phyloP scores from a whole-genome alignment of 2,888 invertebrate genomes.

The Hanleya hanleyi region DNA sequence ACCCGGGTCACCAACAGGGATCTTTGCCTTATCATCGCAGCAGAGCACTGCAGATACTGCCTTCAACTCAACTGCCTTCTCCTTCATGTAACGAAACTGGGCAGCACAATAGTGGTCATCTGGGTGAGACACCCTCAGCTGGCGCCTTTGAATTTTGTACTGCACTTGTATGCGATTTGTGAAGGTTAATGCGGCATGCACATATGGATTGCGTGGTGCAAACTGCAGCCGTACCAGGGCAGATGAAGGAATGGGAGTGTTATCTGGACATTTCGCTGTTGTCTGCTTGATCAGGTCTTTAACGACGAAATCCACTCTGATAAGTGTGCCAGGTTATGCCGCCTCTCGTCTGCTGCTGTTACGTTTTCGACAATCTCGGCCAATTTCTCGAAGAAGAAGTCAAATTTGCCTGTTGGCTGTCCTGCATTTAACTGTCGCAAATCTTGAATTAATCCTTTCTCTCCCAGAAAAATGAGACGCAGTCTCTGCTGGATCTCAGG shows the following conservation, averaged over 20 bases:
- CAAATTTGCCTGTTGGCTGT: constrained; percentile 19
- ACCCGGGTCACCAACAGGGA: constrained; percentile 30
- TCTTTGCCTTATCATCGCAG: constrained; percentile 40
- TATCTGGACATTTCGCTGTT: constrained; percentile 30
- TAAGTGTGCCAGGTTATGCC: constrained; percentile 27
- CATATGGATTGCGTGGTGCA: constrained; percentile 36
- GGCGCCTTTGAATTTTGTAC: constrained; percentile 35
- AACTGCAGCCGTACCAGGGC: constrained; percentile 38
- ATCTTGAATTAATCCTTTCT: constrained; percentile 26
- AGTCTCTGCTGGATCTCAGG: constrained; percentile 32
- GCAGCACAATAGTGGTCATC: constrained; percentile 39
- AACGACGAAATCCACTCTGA: too few relatives aligned
- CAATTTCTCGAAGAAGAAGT: constrained; percentile 23
- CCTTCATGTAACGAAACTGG: constrained; percentile 28
- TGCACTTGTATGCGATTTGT: constrained; percentile 32
- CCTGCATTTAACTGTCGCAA: constrained; percentile 32
- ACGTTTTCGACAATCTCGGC: constrained; percentile 13
- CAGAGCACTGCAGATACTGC: constrained; percentile 14
- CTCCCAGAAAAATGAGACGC: constrained; percentile 29
- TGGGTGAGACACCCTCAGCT: constrained; percentile 26
- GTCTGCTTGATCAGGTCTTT: constrained; percentile 8
- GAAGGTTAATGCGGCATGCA: constrained; percentile 29
- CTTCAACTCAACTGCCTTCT: constrained; percentile 19
- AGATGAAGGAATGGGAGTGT: constrained; percentile 35
- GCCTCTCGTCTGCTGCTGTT: constrained; percentile 33